Evolutionary conservation across 2,113 vertebrate species (phyloP).

Genomic region (Anoplopoma fimbria): DNA sequence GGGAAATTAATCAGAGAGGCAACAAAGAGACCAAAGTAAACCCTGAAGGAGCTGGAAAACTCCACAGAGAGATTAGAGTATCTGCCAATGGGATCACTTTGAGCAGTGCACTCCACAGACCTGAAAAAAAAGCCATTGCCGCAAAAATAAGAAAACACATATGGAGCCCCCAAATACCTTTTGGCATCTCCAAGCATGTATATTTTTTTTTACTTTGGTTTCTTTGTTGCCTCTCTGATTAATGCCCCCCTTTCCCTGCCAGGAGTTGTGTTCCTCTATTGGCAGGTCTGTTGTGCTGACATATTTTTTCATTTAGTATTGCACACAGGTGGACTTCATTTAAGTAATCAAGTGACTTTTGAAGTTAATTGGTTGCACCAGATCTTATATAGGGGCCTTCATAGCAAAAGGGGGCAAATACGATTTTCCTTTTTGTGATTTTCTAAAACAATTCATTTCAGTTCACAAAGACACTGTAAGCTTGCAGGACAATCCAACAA

Average conservation of each 20-base stretch:
- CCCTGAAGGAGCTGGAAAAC: background rate
- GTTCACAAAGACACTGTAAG: background rate
- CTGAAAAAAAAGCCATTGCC: background rate
- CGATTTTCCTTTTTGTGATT: too few species aligned
- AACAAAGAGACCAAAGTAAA: background rate
- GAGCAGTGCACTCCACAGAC: background rate
- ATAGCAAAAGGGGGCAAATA: background rate
- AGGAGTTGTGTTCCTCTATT: background rate
- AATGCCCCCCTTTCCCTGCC: background rate
- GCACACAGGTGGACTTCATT: background rate
- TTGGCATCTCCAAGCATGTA: background rate
- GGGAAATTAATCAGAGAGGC: background rate
- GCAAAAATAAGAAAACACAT: background rate
- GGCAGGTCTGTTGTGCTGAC: background rate
- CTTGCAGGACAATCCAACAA: background rate
- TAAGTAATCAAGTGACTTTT: background rate
- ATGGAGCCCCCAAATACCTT: background rate
- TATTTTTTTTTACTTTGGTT: background rate
- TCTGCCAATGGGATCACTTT: background rate
- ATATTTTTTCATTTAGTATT: background rate
- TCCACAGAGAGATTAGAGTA: too few species aligned
- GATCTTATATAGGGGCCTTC: background rate
- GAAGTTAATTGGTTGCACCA: background rate
- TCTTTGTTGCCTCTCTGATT: background rate
- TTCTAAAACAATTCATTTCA: too few species aligned